phyloP scores from a whole-genome alignment of 2,888 invertebrate genomes.

The Netelia melanura region DNA sequence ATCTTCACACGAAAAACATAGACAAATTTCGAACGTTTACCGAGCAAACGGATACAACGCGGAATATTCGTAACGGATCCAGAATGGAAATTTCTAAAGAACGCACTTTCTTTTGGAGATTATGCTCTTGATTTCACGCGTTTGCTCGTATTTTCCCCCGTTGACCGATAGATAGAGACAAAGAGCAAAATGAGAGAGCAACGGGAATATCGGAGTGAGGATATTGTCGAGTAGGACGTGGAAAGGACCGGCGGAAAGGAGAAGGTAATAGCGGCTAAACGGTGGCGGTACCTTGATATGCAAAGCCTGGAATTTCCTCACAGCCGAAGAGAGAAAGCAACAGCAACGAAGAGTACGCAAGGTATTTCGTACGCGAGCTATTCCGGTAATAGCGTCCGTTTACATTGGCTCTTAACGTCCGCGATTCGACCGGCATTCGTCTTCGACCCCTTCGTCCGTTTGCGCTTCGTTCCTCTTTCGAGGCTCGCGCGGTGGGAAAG shows the following conservation, averaged over 20 bases:
- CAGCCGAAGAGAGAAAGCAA: conserved; percentile 15
- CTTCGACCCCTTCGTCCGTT: conserved; percentile 70
- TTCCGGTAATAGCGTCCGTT: conserved; percentile 80
- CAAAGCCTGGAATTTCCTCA: conserved; percentile 80
- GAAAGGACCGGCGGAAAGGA: conserved; percentile 62
- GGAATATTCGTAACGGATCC: too few species aligned
- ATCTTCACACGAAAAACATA: too few species aligned
- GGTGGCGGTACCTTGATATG: conserved; percentile 83
- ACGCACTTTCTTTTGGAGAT: neutral
- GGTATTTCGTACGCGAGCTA: conserved; percentile 75
- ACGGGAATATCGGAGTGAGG: conserved; percentile 40
- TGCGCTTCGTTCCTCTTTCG: conserved; percentile 25
- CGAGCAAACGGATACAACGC: too few species aligned
- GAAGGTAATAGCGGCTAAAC: conserved; percentile 81
- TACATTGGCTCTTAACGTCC: conserved; percentile 80
- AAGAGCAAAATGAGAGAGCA: neutral
- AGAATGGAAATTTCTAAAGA: conserved; percentile 1
- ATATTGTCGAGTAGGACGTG: conserved; percentile 1
- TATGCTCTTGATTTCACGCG: neutral
- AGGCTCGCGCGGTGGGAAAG: conserved; percentile 46
- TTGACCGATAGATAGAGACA: neutral
- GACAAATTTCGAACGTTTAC: too few species aligned
- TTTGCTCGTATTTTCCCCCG: neutral
- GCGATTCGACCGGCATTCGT: conserved; percentile 77
- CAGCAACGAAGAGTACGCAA: conserved; percentile 50